These are phyloP conservation scores for Intellagama lesueurii DNA, from an alignment of 2,797 vertebrate genomes.

Conservation along the genomic window DNA sequence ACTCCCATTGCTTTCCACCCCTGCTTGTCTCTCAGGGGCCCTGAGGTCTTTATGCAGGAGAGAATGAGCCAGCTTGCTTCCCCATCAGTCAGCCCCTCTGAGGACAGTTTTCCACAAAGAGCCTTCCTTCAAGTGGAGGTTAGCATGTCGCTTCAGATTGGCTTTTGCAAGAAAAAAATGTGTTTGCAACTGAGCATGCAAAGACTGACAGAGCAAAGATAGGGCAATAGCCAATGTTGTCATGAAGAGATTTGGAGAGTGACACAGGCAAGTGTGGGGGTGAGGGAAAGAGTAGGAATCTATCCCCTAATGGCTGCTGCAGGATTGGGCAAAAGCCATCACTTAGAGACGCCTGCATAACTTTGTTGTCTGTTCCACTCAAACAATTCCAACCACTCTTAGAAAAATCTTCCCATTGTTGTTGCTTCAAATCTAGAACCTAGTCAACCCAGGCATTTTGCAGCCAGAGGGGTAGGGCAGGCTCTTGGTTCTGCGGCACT, in stretches of 20 bases:
- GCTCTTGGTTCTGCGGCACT: not conserved
- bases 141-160: not conserved
- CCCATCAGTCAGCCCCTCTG: not conserved
- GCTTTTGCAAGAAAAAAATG: not conserved
- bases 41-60: too few relatives aligned
- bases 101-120: not conserved
- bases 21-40: too few relatives aligned
- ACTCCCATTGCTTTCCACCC: not conserved
- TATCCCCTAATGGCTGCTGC: not conserved
- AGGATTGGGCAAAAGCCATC: not conserved
- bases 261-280: too few relatives aligned
- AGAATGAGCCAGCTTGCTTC: too few relatives aligned
- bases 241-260: not conserved
- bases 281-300: too few relatives aligned
- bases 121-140: not conserved
- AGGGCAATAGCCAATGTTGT: not conserved
- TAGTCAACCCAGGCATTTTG: not conserved
- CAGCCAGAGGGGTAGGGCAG: not conserved
- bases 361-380: not conserved
- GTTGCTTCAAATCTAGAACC: not conserved
- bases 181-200: not conserved
- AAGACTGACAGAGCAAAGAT: not conserved
- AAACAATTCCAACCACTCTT: not conserved
- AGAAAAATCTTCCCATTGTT: not conserved
- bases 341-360: too few relatives aligned